Base-by-base conservation (phyloP, 1,140 invertebrate species). In the Hypothenemus hampei region DNA sequence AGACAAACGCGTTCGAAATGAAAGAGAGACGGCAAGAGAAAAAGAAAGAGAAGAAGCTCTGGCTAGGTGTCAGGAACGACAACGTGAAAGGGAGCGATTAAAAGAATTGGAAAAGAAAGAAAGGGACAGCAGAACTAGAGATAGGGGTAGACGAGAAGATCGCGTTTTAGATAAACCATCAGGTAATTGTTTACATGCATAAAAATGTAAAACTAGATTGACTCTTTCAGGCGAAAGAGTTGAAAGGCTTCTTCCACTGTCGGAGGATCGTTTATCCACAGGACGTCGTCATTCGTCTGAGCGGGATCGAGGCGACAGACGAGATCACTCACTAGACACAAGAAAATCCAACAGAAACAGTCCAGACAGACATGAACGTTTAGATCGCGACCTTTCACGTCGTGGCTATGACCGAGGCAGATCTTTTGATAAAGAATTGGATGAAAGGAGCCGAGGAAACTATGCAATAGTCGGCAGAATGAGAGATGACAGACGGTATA, bases 61-160 rank as follows among this genome's bases (percentile, higher is more conserved):
- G 49, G 77, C 77, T 0, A 69, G 78, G 22, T 75, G 76, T 54
- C 77, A 79, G 60, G 78, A 79, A 52, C 69, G 77, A 6, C 77
- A 79, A 54, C 73, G 81, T 47, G 81, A 82, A 50, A 71, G 81
- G 4, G 81, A 84, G 57, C 72, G 82, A 51, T 69, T 78, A 56
- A 47, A 73, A 62, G 62, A 77, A 67, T 52, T 64, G 61, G 62
- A 70, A 63, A 43, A 72, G 65, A 55, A 75, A 66, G 65, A 70
- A 47, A 53, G 69, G 63, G 60, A 75, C 66, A 58, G 70, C 56
- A 53, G 68, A 39, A 61, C 60, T 1, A 57, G 68, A 40, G 67
- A 69, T 13, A 62, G 70, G 22, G 57, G 41, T 31, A 50, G 68
- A 10, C 58, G 68, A 41, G 65, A 68, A 35, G 69, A 72, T 58